Evolutionary conservation across 2,888 invertebrate genomes (phyloP).

Genomic region (Diplolepis rosae): DNA sequence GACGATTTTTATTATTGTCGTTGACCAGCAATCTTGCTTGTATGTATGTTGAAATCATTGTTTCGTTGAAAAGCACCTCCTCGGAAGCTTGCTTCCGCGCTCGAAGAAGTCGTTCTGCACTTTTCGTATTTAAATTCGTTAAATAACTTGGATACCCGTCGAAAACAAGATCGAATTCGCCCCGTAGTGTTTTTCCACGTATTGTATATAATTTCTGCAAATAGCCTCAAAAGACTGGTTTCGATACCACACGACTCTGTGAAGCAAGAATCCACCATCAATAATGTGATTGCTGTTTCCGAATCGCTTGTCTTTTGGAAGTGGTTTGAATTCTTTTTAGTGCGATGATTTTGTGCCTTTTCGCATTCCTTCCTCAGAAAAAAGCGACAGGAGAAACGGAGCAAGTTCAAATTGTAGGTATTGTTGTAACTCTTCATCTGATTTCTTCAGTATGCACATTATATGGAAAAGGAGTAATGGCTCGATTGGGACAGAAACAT

Average conservation of each 20-base stretch:
- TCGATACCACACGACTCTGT: no score
- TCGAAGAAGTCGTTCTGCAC: no score
- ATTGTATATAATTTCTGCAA: no score
- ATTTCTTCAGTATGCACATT: conserved; percentile 44
- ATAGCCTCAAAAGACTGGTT: no score
- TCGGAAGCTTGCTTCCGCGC: no score
- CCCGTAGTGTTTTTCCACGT: no score
- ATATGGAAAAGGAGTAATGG: conserved; percentile 42
- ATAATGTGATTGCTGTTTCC: conserved; percentile 38
- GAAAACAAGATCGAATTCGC: no score
- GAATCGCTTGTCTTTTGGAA: not conserved
- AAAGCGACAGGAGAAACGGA: conserved; percentile 45
- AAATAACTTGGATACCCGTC: no score
- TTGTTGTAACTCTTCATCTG: conserved; percentile 43
- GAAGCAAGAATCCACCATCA: conserved; percentile 60
- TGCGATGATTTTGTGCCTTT: conserved; percentile 39
- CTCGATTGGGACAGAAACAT: conserved; percentile 32
- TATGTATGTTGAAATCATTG: no score
- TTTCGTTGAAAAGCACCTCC: no score
- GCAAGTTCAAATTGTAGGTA: conserved; percentile 45
- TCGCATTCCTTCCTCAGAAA: conserved; percentile 43
- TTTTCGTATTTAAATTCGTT: no score
- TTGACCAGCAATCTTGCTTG: no score
- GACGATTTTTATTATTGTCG: conserved; percentile 51
- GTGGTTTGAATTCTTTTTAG: conserved; percentile 52